Base-by-base conservation (phyloP, 2,797 vertebrate species). In the Aplochiton taeniatus region DNA sequence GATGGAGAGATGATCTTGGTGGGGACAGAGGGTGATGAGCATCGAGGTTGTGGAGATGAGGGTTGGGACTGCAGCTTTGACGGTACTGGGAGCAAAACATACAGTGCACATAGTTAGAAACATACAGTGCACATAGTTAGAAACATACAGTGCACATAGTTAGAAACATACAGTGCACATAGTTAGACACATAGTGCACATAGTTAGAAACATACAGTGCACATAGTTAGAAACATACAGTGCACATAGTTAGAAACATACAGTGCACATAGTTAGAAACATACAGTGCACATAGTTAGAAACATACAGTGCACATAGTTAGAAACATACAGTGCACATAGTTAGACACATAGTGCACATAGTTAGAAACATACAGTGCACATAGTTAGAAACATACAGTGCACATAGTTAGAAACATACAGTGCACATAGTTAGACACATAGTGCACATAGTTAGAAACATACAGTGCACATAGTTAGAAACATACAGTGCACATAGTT, bases 1-100 rank as follows among this genome's bases (percentile, higher is more conserved):
- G 97, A 98, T 18, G 94, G 94, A 67, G 97, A 99, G 89, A 99
- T 96, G 86, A 94, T 91, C 88, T 99, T 99, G 75, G 92, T 79
- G 53, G 95, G 86, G 63, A 96, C 89, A 65, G 96, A 94, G 11
- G 97, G 95, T 16, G 97, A 97, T 0, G 95, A 94, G 77, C 95
- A 97, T 72, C 93, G 92, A 2, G 96, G 90, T 87, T 96, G 97
- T 0, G 97, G 96, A 66, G 97, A 96, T 5, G 94, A 93, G 0
- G 95, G 93, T 83, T 95, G 96, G 1, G 96, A 92, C 84, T 91
- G 91, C 81, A 98, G 91, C 85, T 95, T 94, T 76, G 95, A 90
- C 11, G 96, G 89, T 79, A 96, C 94, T 95, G 70, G 65, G 4
- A 69, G 58, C 51, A 50, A 61, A 45, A 56, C 43, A 1, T 4